Conservation (phyloP, 2,113 vertebrate genomes). For the Peucedramus taeniatus region DNA sequence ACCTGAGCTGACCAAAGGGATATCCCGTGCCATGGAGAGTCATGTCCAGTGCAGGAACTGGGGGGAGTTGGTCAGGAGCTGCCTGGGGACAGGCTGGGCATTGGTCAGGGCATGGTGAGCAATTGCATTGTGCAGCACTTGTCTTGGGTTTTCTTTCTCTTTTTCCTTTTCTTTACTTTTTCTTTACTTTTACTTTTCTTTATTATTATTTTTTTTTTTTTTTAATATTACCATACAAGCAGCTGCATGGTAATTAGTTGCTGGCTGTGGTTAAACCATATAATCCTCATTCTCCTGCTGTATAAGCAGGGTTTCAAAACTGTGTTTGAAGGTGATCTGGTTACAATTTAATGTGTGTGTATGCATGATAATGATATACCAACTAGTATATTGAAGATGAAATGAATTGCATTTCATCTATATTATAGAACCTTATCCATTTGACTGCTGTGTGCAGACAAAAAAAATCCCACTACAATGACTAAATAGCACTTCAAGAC, state of each 20-base stretch:
- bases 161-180: background rate
- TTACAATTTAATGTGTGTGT: background rate
- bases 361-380: background rate
- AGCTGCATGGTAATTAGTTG: too few relatives aligned
- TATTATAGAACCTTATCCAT: background rate
- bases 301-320: background rate
- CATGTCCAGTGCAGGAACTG: background rate
- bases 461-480: background rate
- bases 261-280: background rate
- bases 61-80: background rate
- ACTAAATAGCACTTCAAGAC: background rate
- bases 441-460: background rate
- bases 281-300: background rate
- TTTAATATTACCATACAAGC: background rate
- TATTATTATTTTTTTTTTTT: background rate
- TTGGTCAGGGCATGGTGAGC: background rate
- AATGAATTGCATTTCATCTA: background rate
- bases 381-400: background rate
- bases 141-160: background rate
- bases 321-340: background rate
- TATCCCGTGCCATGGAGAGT: accelerated
- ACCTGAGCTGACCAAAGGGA: background rate
- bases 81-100: background rate
- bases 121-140: background rate
- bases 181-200: too few relatives aligned